Evolutionary conservation across 2,113 vertebrate species (phyloP), one percentile per base, ranked within the genome.

Genomic region (Ellobius talpinus): DNA sequence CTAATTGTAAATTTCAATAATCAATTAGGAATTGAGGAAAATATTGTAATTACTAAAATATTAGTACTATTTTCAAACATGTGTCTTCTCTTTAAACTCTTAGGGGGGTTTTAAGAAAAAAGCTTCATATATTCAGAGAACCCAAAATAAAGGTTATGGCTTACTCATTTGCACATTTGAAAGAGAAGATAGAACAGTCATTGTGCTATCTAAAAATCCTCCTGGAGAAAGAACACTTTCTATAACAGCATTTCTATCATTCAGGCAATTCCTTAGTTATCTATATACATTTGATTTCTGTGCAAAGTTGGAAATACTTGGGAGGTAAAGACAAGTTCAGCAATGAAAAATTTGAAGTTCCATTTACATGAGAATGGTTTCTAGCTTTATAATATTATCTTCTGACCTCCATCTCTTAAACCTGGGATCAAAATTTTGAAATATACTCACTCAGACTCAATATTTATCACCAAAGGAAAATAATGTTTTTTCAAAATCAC

Each of bases 1-100:
- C 91, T 97, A 94, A 93, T 77, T 95, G 58, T 96, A 94, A 97
- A 95, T 94, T 93, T 95, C 61, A 89, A 88, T 93, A 95, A 97
- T 98, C 86, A 93, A 82, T 96, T 97, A 96, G 47, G 36, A 94
- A 95, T 96, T 88, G 55, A 29, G 74, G 0, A 79, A 84, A 98
- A 58, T 21, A 89, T 97, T 97, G 85, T 94, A 96, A 89, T 87
- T 88, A 87, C 45, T 94, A 45, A 94, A 96, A 79, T 94, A 94
- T 88, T 92, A 93, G 58, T 78, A 21, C 47, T 39, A 61, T 86
- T 94, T 94, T 97, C 55, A 86, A 96, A 95, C 84, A 90, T 87
- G 3, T 68, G 1, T 82, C 5, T 92, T 94, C 42, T 90, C 52
- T 93, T 97, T 86, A 93, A 93, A 91, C 7, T 87, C 87, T 87